phyloP scores from a whole-genome alignment of 2,888 invertebrate species.

The Neoascia interrupta region DNA sequence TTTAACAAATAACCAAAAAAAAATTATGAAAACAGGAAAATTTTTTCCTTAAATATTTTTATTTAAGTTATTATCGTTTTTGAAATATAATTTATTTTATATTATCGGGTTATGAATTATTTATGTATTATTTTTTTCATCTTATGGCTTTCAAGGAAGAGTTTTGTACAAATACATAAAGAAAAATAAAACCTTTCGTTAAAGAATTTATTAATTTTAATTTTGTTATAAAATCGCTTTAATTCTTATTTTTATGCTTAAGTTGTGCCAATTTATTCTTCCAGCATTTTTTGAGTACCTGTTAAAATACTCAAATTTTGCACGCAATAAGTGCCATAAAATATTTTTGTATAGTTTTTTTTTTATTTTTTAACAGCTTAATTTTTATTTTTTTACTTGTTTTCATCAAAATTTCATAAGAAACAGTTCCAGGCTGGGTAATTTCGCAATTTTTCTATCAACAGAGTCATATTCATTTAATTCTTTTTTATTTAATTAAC shows the following conservation, averaged over 20 bases:
- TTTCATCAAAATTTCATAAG: slow-evolving; percentile 11
- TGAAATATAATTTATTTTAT: slow-evolving; percentile 69
- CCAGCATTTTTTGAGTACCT: slow-evolving; percentile 62
- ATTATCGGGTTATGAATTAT: slow-evolving; percentile 22
- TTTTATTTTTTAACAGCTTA: slow-evolving; percentile 56
- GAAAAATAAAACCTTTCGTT: slow-evolving; percentile 62
- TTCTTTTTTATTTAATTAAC: slow-evolving; percentile 19
- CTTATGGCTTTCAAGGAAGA: not conserved
- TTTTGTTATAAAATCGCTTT: slow-evolving; percentile 58
- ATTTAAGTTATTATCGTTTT: too few species aligned
- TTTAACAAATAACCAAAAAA: slow-evolving; percentile 3
- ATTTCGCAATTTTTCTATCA: slow-evolving; percentile 70
- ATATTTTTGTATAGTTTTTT: slow-evolving; percentile 17
- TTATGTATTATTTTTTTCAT: slow-evolving; percentile 24
- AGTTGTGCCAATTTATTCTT: slow-evolving; percentile 53
- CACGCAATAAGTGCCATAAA: slow-evolving; percentile 55
- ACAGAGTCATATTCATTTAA: slow-evolving; percentile 33
- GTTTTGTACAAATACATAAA: slow-evolving; percentile 28
- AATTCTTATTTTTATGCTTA: slow-evolving; percentile 47
- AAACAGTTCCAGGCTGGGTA: slow-evolving; percentile 69
- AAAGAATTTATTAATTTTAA: slow-evolving; percentile 66
- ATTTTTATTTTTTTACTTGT: slow-evolving; percentile 53
- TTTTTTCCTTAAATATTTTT: too few species aligned
- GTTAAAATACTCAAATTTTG: slow-evolving; percentile 53
- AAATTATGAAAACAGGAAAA: too few species aligned